Conservation (phyloP, 2,113 vertebrate genomes). For the Eonycteris spelaea region DNA sequence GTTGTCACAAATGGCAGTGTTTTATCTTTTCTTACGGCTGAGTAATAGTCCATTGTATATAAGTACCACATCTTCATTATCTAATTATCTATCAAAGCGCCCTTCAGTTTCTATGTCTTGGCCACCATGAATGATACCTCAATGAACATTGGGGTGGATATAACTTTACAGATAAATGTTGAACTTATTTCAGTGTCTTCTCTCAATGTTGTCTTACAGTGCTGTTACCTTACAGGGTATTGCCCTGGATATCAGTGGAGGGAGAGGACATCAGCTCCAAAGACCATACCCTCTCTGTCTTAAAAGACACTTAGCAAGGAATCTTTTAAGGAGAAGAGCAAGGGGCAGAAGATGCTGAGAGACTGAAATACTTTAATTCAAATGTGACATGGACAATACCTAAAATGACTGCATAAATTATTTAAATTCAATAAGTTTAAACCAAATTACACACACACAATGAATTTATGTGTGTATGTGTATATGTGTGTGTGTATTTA, state of each 20-base stretch:
- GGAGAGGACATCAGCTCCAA: neutral
- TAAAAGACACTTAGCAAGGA: neutral
- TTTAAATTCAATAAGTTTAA: neutral
- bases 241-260: neutral
- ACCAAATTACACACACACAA: neutral
- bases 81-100: no score
- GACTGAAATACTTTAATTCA: neutral
- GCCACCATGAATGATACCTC: no score
- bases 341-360: neutral
- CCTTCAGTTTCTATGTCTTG: no score
- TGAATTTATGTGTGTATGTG: neutral
- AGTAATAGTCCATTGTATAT: no score
- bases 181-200: neutral
- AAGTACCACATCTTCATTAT: no score
- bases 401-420: neutral
- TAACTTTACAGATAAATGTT: neutral
- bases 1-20: no score
- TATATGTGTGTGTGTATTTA: neutral
- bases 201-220: neutral
- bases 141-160: no score
- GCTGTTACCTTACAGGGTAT: neutral
- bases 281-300: neutral
- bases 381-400: neutral
- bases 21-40: no score
- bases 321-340: neutral